Evolutionary conservation across 2,797 vertebrate genomes (phyloP), one percentile per base, ranked within the genome.

Genomic region (Harpagifer antarcticus): DNA sequence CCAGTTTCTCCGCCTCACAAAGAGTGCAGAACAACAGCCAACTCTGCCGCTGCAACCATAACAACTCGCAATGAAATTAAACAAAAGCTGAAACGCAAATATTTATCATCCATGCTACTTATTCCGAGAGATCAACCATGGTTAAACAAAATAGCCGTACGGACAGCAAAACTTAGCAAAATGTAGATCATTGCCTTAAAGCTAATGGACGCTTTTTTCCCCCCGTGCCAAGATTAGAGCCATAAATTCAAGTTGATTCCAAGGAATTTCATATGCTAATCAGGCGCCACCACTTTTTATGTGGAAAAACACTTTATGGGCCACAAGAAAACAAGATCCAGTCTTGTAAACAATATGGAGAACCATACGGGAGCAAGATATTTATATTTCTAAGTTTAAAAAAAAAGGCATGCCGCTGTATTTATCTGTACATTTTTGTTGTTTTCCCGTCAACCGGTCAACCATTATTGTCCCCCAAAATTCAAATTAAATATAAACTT

Each of bases 221-320:
- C 71, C 83, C 52, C 14, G 59, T 86, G 87, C 89, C 90, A 91
- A 87, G 83, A 88, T 84, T 69, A 65, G 61, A 71, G 90, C 91
- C 44, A 92, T 94, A 93, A 93, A 95, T 94, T 90, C 78, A 64
- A 78, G 85, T 91, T 89, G 82, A 88, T 92, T 94, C 90, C 86
- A 88, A 78, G 79, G 83, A 94, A 92, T 94, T 93, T 91, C 89
- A 87, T 76, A 94, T 95, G 94, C 92, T 94, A 95, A 94, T 94
- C 68, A 91, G 88, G 91, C 81, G 84, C 91, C 91, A 83, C 77
- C 56, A 72, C 79, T 82, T 84, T 91, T 89, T 91, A 84, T 88
- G 88, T 88, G 84, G 76, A 86, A 89, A 86, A 88, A 86, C 81
- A 83, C 78, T 92, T 90, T 82, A 87, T 66, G 68, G 67, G 71